A percentile compares a stretch with the other conserved stretches of the same genome.
These are phyloP conservation scores for Philypnodon macrostomus DNA, from an alignment of 2,797 vertebrate genomes.

Conservation along the genomic window DNA sequence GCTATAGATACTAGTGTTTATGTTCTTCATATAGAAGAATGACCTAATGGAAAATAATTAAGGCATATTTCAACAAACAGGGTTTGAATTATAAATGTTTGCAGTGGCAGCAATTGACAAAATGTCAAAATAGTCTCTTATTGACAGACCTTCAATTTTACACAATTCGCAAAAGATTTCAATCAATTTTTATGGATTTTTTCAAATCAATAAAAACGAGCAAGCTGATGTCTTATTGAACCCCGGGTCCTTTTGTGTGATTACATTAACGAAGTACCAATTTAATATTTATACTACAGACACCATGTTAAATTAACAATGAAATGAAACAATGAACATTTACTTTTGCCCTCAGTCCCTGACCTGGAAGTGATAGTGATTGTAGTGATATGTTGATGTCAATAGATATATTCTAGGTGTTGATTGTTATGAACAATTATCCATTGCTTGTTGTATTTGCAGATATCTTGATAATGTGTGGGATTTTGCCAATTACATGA, in stretches of 20 bases:
- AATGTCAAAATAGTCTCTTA: constrained; percentile 4
- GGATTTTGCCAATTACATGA: constrained; percentile 7
- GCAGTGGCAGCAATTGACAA: background rate
- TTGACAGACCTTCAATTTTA: constrained; percentile 17
- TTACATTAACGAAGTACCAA: background rate
- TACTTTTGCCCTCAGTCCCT: too few relatives aligned
- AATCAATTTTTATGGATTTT: constrained; percentile 17
- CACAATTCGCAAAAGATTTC: constrained; percentile 13
- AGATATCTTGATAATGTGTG: constrained; percentile 5
- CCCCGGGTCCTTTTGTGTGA: background rate
- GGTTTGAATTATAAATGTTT: background rate
- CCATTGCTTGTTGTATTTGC: background rate
- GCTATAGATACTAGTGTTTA: background rate
- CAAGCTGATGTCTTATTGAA: constrained; percentile 11
- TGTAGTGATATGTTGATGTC: background rate
- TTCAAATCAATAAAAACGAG: constrained; percentile 27
- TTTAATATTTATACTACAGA: background rate
- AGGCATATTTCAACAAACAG: background rate
- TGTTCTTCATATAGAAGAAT: background rate
- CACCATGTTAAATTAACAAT: background rate
- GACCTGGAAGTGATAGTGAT: too few relatives aligned
- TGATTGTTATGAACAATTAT: constrained; percentile 1
- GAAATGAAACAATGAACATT: too few relatives aligned
- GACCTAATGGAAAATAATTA: background rate
- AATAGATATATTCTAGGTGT: too few relatives aligned